Evolutionary conservation across 2,113 vertebrate species (phyloP).

Genomic region (Galeopterus variegatus): DNA sequence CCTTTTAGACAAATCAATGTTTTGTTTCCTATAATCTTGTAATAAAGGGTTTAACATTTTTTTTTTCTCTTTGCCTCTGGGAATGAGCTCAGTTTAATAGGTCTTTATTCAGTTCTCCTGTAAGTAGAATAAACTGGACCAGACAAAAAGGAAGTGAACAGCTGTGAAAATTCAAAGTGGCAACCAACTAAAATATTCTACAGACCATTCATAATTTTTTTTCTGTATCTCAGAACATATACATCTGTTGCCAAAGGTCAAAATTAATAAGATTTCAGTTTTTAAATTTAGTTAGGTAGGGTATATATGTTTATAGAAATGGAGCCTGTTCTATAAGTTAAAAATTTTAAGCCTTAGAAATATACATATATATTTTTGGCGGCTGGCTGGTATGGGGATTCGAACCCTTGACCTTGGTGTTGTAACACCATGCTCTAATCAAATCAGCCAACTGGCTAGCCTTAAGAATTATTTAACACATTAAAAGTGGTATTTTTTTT

Average conservation of each 20-base stretch:
- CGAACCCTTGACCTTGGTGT: too few species aligned
- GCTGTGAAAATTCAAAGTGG: not conserved
- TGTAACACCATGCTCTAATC: too few species aligned
- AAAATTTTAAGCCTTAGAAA: not conserved
- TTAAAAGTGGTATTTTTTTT: not conserved
- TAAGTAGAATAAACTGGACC: not conserved
- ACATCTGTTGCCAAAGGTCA: not conserved
- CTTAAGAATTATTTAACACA: not conserved
- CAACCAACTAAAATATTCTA: not conserved
- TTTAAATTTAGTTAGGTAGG: not conserved
- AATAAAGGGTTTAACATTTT: not conserved
- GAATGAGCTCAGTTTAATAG: not conserved
- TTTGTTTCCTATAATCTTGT: not conserved
- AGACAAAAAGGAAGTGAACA: not conserved
- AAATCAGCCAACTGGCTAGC: too few species aligned
- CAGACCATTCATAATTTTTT: not conserved
- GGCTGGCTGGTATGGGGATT: too few species aligned
- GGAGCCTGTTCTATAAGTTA: not conserved
- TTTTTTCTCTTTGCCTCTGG: not conserved
- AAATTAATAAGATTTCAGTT: constrained; percentile 24
- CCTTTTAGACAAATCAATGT: not conserved
- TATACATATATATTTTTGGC: too few species aligned
- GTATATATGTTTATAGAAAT: not conserved
- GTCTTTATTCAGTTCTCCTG: not conserved
- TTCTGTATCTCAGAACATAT: not conserved